Conservation (phyloP, 2,113 vertebrate species). For the Naja naja region DNA sequence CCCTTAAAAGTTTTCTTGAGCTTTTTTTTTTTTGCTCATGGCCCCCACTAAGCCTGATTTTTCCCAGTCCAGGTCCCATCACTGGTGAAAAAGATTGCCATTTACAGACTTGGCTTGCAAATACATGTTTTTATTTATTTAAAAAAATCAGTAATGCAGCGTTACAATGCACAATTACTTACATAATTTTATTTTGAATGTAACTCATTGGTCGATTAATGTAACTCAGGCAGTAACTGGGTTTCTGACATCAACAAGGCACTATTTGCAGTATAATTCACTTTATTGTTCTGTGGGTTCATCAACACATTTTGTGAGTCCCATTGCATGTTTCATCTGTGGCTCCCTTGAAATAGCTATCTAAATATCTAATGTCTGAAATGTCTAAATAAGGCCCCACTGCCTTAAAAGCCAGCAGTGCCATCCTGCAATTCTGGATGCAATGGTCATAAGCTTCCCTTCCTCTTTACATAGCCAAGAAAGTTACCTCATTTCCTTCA, state of each 20-base stretch:
- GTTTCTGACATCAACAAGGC: neutral
- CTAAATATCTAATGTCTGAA: neutral
- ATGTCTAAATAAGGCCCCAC: neutral
- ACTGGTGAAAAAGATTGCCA: neutral
- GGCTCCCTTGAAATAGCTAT: neutral
- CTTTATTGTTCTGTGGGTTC: neutral
- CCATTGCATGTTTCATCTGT: neutral
- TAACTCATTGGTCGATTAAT: neutral
- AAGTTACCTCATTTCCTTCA: neutral
- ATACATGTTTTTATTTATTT: neutral
- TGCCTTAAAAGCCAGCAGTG: neutral
- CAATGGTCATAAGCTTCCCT: neutral
- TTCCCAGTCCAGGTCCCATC: neutral
- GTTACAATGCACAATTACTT: neutral
- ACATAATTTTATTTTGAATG: neutral
- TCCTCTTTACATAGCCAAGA: neutral
- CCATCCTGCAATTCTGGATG: neutral
- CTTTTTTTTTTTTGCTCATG: neutral
- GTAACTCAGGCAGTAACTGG: neutral
- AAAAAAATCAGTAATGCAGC: neutral
- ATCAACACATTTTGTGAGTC: neutral
- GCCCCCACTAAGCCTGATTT: neutral
- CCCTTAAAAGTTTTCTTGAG: neutral
- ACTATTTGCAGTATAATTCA: neutral
- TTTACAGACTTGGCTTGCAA: neutral